Percentiles rank a stretch among this genome's conserved stretches.
Evolutionary conservation across 2,888 invertebrate genomes (phyloP).

Genomic region (Ferrisia virgata): DNA sequence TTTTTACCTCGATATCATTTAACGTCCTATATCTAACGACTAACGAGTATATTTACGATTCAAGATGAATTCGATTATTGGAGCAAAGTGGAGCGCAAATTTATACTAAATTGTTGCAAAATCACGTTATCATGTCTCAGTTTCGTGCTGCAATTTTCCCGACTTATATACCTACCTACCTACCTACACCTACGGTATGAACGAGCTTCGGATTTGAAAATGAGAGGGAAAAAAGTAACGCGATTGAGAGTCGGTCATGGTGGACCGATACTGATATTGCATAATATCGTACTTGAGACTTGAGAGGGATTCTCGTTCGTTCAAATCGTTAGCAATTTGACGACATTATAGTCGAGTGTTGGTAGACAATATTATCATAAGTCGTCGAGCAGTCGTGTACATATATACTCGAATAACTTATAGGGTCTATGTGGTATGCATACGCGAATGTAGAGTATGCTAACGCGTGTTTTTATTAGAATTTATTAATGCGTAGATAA

Average conservation of each 20-base stretch:
- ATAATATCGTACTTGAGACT: background rate
- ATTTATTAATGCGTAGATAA: background rate
- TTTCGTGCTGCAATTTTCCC: background rate
- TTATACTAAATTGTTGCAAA: background rate
- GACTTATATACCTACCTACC: background rate
- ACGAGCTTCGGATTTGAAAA: background rate
- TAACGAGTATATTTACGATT: background rate
- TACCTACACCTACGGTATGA: too few species aligned
- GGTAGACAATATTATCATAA: background rate
- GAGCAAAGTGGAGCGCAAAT: background rate
- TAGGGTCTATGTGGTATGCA: too few species aligned
- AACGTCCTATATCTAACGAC: too few species aligned
- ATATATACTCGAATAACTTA: background rate
- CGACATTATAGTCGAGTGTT: background rate
- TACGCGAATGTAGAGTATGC: background rate
- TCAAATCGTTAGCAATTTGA: background rate
- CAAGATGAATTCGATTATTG: background rate
- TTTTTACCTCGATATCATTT: background rate
- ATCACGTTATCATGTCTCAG: background rate
- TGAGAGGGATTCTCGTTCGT: background rate
- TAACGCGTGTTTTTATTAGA: background rate
- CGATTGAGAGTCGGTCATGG: background rate
- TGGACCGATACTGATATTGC: background rate
- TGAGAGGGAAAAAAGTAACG: too few species aligned
- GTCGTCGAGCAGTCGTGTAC: too few species aligned